Conservation (phyloP, 2,113 vertebrate genomes). For the Equus quagga region DNA sequence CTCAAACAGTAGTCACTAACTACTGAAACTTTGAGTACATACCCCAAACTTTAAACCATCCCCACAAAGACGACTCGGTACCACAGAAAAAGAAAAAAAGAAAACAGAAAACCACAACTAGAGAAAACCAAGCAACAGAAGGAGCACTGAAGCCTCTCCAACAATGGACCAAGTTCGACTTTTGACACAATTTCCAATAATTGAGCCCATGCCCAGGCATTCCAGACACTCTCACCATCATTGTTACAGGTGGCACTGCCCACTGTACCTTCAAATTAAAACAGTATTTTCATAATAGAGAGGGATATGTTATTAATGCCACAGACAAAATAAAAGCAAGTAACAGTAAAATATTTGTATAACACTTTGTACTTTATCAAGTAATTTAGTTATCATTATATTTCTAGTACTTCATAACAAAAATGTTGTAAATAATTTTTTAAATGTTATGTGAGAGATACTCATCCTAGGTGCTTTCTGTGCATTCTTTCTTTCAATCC, state of each 20-base stretch:
- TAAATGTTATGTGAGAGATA: background rate
- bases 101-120: background rate
- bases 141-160: background rate
- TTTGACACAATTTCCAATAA: background rate
- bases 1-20: background rate
- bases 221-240: background rate
- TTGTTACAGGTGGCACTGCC: no score
- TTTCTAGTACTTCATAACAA: background rate
- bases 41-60: background rate
- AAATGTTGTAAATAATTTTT: conserved; percentile 1
- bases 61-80: background rate
- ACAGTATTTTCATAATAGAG: background rate
- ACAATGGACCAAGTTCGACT: background rate
- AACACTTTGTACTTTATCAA: background rate
- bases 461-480: background rate
- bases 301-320: background rate
- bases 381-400: background rate
- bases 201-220: fast-evolving
- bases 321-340: background rate
- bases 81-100: background rate
- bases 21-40: background rate
- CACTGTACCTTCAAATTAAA: background rate
- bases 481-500: background rate
- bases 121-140: background rate
- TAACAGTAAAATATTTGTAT: background rate